A percentile compares a stretch with the other conserved stretches of the same genome.
Evolutionary conservation across 2,113 vertebrate species (phyloP).

Genomic region (Lontra canadensis): DNA sequence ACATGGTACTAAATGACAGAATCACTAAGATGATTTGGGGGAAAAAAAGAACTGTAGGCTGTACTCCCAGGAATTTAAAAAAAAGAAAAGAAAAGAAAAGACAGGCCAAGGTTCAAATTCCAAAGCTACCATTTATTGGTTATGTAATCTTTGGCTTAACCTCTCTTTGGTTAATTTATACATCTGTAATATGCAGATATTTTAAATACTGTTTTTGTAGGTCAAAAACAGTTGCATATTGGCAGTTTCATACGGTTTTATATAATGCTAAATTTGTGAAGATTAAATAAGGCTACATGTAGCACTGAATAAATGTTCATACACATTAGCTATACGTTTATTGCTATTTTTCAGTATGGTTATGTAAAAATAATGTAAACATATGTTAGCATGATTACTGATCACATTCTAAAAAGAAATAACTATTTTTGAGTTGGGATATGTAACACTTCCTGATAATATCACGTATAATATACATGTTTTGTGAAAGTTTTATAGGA

Average conservation of each 20-base stretch:
- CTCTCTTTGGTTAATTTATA: neutral
- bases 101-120: neutral
- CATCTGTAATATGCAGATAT: neutral
- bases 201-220: neutral
- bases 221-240: neutral
- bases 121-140: neutral
- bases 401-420: neutral
- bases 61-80: neutral
- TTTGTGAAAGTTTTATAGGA: neutral
- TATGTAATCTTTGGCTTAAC: neutral
- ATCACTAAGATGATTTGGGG: neutral
- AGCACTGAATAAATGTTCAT: neutral
- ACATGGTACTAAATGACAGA: neutral
- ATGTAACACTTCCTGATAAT: neutral
- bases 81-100: neutral
- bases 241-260: neutral
- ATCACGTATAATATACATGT: neutral
- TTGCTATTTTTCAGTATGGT: neutral
- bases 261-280: slow-evolving; percentile 25
- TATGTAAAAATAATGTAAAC: neutral
- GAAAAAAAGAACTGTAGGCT: too few relatives aligned
- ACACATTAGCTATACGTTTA: neutral
- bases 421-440: neutral
- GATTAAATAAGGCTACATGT: neutral
- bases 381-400: neutral